Conservation (phyloP, 2,888 invertebrate genomes). For the Gandaritis pyraliata region DNA sequence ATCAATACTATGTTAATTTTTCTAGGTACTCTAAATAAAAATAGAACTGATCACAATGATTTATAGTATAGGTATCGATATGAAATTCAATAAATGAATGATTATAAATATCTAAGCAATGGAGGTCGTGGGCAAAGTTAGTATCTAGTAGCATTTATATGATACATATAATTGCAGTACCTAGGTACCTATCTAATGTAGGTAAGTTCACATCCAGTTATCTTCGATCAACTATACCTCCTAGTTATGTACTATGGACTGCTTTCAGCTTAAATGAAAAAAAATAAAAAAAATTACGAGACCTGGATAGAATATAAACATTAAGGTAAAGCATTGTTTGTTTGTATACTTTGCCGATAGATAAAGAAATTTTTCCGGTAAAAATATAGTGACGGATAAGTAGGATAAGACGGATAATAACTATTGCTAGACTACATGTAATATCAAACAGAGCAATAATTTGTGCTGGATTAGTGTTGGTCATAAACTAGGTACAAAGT, state of each 20-base stretch:
- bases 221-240: too few relatives aligned
- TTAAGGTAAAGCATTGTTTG: neutral
- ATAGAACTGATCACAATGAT: too few relatives aligned
- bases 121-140: too few relatives aligned
- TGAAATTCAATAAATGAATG: too few relatives aligned
- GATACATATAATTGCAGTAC: neutral
- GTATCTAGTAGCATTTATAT: neutral
- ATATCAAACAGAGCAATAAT: neutral
- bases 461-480: neutral
- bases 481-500: neutral
- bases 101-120: neutral
- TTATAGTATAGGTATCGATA: too few relatives aligned
- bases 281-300: too few relatives aligned
- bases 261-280: neutral
- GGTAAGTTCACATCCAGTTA: too few relatives aligned
- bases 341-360: neutral
- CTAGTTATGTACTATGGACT: neutral
- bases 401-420: too few relatives aligned
- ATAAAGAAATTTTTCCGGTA: too few relatives aligned
- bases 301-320: neutral
- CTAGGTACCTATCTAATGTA: neutral
- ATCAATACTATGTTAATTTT: too few relatives aligned
- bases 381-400: neutral
- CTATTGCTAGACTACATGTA: constrained; percentile 1
- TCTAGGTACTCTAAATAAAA: too few relatives aligned